Conservation (phyloP, 2,797 vertebrate genomes). For the Catamblyrhynchus diadema region DNA sequence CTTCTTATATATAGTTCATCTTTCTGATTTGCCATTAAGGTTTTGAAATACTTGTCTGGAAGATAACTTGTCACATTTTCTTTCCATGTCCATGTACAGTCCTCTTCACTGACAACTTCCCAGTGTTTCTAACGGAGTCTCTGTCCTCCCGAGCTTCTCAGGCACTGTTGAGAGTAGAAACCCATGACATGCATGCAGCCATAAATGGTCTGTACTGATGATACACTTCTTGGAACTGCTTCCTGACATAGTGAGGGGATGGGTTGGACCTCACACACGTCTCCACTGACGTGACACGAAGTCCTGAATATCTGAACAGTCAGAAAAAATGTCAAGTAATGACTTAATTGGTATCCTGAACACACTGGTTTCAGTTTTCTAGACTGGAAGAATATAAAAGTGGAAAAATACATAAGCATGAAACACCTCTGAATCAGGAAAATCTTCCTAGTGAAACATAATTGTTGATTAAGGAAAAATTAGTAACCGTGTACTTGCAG, state of each 20-base stretch:
- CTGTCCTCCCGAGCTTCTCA: background rate
- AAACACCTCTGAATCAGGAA: background rate
- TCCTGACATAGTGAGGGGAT: background rate
- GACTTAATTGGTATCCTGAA: background rate
- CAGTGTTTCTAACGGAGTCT: background rate
- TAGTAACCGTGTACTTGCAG: background rate
- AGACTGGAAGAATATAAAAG: background rate
- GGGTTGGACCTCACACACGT: background rate
- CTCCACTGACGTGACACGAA: background rate
- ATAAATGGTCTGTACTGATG: background rate
- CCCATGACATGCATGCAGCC: rapidly evolving
- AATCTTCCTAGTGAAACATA: background rate
- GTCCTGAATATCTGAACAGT: background rate
- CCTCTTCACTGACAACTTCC: background rate
- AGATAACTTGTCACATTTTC: background rate
- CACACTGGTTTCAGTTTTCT: background rate
- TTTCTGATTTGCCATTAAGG: background rate
- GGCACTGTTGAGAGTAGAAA: background rate
- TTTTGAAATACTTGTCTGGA: background rate
- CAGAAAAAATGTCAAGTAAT: background rate
- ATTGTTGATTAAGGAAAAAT: background rate
- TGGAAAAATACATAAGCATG: background rate
- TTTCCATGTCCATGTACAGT: background rate
- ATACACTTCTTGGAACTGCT: background rate
- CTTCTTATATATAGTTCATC: background rate